These are phyloP conservation scores for Panagrolaimus sp. DNA, from an alignment of 1,140 invertebrate species.

Conservation along the genomic window DNA sequence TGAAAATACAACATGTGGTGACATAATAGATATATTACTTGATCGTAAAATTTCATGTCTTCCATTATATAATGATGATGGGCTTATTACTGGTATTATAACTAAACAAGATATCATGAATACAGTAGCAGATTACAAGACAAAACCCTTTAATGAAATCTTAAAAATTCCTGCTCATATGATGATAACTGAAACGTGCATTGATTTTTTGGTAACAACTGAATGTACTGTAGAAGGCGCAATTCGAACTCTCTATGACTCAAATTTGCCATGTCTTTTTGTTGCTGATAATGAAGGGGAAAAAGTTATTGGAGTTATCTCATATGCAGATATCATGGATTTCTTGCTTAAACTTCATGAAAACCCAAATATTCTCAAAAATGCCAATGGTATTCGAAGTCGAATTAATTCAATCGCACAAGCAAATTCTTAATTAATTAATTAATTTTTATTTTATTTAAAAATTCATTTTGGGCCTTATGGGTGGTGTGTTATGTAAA, in stretches of 20 bases:
- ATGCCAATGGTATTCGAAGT: too few relatives aligned
- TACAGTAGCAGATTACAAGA: slow-evolving; percentile 19
- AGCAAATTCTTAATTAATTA: too few relatives aligned
- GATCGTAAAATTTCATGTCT: slow-evolving; percentile 20
- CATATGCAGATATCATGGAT: slow-evolving; percentile 45
- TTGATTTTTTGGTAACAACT: not conserved
- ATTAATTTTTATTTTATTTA: too few relatives aligned
- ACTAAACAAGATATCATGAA: slow-evolving; percentile 30
- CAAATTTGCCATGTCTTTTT: not conserved
- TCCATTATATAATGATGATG: slow-evolving; percentile 3
- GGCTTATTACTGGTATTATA: slow-evolving; percentile 24
- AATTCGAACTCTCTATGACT: slow-evolving; percentile 5
- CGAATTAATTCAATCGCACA: too few relatives aligned
- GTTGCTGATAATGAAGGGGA: slow-evolving; percentile 1
- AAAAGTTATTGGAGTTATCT: slow-evolving; percentile 34
- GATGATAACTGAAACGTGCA: not conserved
- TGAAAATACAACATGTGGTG: slow-evolving; percentile 21
- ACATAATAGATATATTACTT: slow-evolving; percentile 26
- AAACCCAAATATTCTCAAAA: too few relatives aligned
- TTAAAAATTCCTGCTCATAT: slow-evolving; percentile 27
- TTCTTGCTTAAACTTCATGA: slow-evolving; percentile 23
- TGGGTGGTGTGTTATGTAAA: too few relatives aligned
- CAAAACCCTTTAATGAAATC: slow-evolving; percentile 28
- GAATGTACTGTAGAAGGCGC: not conserved
- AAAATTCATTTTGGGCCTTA: too few relatives aligned